phyloP scores from a whole-genome alignment of 2,888 invertebrate species.

The Synergus itoensis region DNA sequence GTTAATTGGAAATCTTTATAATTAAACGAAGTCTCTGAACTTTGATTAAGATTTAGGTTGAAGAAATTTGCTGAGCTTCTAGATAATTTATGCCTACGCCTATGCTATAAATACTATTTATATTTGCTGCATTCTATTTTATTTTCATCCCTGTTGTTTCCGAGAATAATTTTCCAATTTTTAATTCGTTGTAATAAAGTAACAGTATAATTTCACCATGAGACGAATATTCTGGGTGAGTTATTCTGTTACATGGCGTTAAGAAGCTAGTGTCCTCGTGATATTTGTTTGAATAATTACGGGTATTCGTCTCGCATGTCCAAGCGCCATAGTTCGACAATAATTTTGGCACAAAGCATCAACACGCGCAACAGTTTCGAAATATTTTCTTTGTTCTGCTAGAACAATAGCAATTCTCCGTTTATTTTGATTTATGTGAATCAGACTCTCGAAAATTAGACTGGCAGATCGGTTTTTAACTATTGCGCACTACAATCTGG shows the following conservation, averaged over 20 bases:
- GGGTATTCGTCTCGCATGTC: slow-evolving; percentile 18
- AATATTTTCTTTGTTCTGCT: slow-evolving; percentile 9
- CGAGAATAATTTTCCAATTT: neutral
- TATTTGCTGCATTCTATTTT: neutral
- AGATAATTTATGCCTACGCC: too few species aligned
- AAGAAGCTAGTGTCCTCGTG: slow-evolving; percentile 5
- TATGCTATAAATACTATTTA: too few species aligned
- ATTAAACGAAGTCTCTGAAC: too few species aligned
- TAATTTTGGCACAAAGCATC: slow-evolving; percentile 35
- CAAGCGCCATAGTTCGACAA: slow-evolving; percentile 4
- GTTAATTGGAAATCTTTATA: neutral
- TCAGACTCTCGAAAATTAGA: neutral
- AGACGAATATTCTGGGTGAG: slow-evolving; percentile 21
- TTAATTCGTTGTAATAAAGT: neutral
- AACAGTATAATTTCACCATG: neutral
- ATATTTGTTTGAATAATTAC: slow-evolving; percentile 37
- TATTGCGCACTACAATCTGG: neutral
- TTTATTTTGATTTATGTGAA: slow-evolving; percentile 3
- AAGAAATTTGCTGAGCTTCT: too few species aligned
- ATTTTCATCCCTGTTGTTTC: neutral
- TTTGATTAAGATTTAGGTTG: too few species aligned
- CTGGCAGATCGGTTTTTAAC: neutral
- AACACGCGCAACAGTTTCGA: slow-evolving; percentile 14
- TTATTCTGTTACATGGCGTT: slow-evolving; percentile 39
- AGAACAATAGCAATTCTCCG: neutral